Percentiles rank a stretch among this genome's conserved stretches.
Evolutionary conservation across 1,140 invertebrate genomes (phyloP).

Genomic region (Triops cancriformis): DNA sequence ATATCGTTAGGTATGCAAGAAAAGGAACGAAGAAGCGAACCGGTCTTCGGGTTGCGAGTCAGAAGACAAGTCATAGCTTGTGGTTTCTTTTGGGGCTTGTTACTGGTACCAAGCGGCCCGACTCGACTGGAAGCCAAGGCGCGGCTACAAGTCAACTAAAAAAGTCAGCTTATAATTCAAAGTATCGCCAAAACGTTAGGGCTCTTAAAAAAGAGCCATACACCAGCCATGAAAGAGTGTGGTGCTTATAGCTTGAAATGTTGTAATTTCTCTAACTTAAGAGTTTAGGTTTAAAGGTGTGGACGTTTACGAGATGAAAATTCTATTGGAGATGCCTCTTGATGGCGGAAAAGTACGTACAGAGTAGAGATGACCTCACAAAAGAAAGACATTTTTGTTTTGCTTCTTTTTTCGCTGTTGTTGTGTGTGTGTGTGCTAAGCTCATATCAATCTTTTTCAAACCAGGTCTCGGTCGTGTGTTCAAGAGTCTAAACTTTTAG

Average conservation of each 20-base stretch:
- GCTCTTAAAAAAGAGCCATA: neutral
- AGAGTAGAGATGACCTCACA: too few relatives aligned
- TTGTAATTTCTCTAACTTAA: too few relatives aligned
- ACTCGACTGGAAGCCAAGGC: conserved; percentile 5
- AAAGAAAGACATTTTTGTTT: too few relatives aligned
- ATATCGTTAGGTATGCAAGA: conserved; percentile 4
- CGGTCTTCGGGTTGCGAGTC: neutral
- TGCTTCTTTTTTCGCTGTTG: too few relatives aligned
- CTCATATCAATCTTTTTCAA: neutral
- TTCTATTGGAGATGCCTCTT: too few relatives aligned
- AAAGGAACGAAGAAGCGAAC: neutral
- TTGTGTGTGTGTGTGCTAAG: neutral
- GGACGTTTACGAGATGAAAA: too few relatives aligned
- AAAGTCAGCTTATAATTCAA: conserved; percentile 6
- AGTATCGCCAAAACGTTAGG: neutral
- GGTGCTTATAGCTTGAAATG: too few relatives aligned
- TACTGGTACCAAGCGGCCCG: neutral
- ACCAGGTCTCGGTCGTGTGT: neutral
- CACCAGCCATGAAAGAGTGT: too few relatives aligned
- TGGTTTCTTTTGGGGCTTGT: conserved; percentile 9
- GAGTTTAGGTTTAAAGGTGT: too few relatives aligned
- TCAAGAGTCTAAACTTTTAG: neutral
- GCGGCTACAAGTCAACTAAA: conserved; percentile 7
- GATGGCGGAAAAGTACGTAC: too few relatives aligned
- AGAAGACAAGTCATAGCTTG: neutral